Evolutionary conservation across 1,140 invertebrate genomes (phyloP), one percentile per base, ranked within the genome.

Genomic region (Marisa cornuarietis): DNA sequence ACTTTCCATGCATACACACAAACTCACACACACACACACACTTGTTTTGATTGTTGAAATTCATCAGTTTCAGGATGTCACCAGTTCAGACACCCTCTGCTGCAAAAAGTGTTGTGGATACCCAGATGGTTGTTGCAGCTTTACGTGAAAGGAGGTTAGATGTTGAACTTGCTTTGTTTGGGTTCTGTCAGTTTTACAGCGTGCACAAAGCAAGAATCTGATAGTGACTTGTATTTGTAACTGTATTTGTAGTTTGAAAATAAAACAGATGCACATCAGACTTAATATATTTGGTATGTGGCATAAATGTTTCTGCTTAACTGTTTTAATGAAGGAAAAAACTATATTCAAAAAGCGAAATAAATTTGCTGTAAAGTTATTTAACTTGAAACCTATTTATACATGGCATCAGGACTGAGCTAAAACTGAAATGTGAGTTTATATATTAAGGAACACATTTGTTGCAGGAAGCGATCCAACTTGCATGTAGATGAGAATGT

Each of bases 71-170:
- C 51, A 26, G 31, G 31, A 18, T 65, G 22, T 63, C 62, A 20
- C 69, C 58, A 54, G 22, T 61, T 20, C 75, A 42, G 22, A 22
- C 42, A 58, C 22, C 42, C 9, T 63, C 42, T 20, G 22, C 72
- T 16, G 52, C 49, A 6, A 76, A 58, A 26, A 42, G 22, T 18
- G 68, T 42, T 24, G 73, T 76, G 49, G 80, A 81, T 61, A 81
- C 76, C 16, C 71, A 81, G 65, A 74, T 76, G 18, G 76, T 81
- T 5, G 71, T 81, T 31, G 65, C 69, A 26, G 76, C 76, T 5
- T 24, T 81, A 52, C 49, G 80, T 71, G 80, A 81, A 52, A 78
- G 76, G 73, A 78, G 80, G 80, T 79, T 18, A 68, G 72, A 20
- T 22, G 26, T 74, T 20, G 31, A 42, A 42, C 31, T 42, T 42